Conservation (phyloP, 2,888 invertebrate species). For the Cataglyphis albicans region DNA sequence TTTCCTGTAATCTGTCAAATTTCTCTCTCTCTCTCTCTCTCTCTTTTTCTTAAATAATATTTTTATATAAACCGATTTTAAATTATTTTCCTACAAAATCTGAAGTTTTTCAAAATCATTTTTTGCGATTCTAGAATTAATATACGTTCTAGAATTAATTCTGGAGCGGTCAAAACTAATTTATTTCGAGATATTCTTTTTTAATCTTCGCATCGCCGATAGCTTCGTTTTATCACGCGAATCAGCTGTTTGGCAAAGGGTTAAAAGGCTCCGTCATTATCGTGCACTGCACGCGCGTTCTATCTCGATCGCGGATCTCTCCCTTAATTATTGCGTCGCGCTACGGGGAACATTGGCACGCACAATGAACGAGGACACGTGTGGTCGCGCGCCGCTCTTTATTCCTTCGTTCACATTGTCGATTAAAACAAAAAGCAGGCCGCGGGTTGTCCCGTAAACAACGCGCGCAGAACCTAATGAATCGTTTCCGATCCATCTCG, state of each 20-base stretch:
- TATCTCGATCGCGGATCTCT: conserved; percentile 69
- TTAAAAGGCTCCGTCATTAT: conserved; percentile 54
- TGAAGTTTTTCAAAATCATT: neutral
- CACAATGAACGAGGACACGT: conserved; percentile 77
- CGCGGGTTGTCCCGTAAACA: conserved; percentile 72
- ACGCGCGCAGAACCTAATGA: conserved; percentile 63
- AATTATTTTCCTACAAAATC: neutral
- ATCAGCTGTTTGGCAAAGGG: conserved; percentile 18
- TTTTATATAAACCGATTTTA: neutral
- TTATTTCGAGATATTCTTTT: neutral
- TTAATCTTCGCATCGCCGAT: neutral
- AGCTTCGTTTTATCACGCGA: neutral
- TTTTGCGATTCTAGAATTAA: neutral
- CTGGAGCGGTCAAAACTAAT: neutral
- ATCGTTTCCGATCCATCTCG: conserved; percentile 59
- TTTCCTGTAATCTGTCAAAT: neutral
- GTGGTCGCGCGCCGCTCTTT: conserved; percentile 76
- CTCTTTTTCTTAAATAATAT: neutral
- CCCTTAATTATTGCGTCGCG: conserved; percentile 81
- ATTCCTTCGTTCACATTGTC: conserved; percentile 75
- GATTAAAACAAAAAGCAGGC: conserved; percentile 78
- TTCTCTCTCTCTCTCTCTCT: neutral
- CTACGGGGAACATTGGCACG: conserved; percentile 76
- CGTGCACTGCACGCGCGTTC: conserved; percentile 47
- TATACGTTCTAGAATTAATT: neutral